Evolutionary conservation across 2,888 invertebrate species (phyloP).

Genomic region (Acanthosepion lycidas): DNA sequence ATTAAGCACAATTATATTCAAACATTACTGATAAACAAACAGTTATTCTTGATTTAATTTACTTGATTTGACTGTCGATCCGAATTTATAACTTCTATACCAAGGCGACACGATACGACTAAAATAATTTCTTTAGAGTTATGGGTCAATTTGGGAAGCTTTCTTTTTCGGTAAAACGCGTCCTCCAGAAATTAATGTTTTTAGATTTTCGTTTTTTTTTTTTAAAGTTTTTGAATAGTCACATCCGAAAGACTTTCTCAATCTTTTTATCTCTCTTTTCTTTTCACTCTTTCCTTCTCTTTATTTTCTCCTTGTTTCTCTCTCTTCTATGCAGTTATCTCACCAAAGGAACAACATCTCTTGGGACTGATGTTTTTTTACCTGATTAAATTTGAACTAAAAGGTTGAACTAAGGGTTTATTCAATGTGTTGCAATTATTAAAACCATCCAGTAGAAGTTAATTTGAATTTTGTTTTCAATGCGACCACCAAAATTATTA

Average conservation of each 20-base stretch:
- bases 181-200: neutral
- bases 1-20: neutral
- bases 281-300: neutral
- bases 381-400: no score
- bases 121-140: neutral
- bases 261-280: neutral
- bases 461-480: no score
- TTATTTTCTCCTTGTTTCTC: neutral
- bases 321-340: neutral
- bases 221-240: no score
- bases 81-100: neutral
- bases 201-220: neutral
- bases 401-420: no score
- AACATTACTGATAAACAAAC: neutral
- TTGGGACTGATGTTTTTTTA: no score
- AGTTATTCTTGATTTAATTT: neutral
- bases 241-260: neutral
- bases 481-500: no score
- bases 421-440: no score
- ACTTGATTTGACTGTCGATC: neutral
- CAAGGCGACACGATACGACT: neutral
- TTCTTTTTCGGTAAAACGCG: neutral
- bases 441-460: no score
- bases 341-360: neutral
- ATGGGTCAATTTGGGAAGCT: neutral